Conservation (phyloP, 2,113 vertebrate genomes). For the Turnix velox region DNA sequence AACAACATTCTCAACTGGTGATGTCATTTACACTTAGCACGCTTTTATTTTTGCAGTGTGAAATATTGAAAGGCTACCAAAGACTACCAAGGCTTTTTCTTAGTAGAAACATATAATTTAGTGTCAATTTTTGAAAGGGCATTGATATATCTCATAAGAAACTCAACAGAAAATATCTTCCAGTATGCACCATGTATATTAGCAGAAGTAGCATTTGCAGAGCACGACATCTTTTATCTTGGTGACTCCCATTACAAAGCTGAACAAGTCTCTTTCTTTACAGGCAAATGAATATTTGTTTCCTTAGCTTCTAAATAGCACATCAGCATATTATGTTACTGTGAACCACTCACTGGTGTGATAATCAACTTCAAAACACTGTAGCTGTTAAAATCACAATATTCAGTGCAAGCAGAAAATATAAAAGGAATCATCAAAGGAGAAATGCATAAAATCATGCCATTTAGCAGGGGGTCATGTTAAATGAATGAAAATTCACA, state of each 20-base stretch:
- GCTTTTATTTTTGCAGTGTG: background rate
- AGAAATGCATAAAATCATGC: background rate
- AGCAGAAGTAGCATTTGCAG: conserved; percentile 28
- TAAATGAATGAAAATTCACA: background rate
- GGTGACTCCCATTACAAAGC: background rate
- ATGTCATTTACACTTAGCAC: background rate
- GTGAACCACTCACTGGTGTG: background rate
- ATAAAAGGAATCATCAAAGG: background rate
- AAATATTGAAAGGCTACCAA: conserved; percentile 36
- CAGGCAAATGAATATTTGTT: background rate
- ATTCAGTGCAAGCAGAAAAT: background rate
- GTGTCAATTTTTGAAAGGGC: conserved; percentile 12
- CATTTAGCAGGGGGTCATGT: background rate
- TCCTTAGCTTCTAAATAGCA: background rate
- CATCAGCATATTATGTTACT: background rate
- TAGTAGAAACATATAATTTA: conserved; percentile 32
- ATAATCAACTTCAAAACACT: background rate
- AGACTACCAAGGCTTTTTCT: background rate
- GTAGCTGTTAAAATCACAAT: background rate
- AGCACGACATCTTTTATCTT: background rate
- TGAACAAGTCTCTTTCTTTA: background rate
- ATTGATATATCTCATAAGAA: background rate
- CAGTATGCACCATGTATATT: background rate
- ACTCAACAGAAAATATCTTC: conserved; percentile 32
- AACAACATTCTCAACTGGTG: conserved; percentile 5